These are phyloP conservation scores for Silurus meridionalis DNA, from an alignment of 2,113 vertebrate genomes.

Conservation along the genomic window DNA sequence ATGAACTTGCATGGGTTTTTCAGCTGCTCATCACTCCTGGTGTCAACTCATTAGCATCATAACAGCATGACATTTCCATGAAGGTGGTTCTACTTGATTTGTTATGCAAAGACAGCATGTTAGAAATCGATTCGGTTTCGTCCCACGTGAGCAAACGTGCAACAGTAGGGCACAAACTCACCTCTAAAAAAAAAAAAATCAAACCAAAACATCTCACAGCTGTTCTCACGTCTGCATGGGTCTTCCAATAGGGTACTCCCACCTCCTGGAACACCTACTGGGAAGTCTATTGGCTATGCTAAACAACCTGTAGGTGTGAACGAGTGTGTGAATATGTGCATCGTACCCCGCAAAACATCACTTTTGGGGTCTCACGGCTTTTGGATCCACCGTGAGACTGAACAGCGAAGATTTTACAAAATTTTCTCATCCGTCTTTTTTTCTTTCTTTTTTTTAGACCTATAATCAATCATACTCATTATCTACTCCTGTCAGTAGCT, in stretches of 20 bases:
- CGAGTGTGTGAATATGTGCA: not conserved
- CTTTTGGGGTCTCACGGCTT: not conserved
- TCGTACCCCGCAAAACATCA: not conserved
- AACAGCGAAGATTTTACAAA: not conserved
- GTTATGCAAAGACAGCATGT: not conserved
- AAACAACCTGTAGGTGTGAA: not conserved
- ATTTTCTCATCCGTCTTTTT: not conserved
- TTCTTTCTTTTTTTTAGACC: not conserved
- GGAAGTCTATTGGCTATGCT: not conserved
- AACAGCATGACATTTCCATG: not conserved
- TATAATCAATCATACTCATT: constrained; percentile 38
- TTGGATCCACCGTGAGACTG: not conserved
- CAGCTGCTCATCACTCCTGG: not conserved
- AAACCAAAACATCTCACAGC: not conserved
- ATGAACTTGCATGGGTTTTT: not conserved
- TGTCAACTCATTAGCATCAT: not conserved
- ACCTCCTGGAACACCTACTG: not conserved
- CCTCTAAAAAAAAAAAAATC: no score
- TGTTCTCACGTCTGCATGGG: not conserved
- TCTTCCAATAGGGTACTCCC: not conserved
- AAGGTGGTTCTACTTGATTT: not conserved
- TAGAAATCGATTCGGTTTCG: not conserved
- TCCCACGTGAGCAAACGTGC: not conserved
- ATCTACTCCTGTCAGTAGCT: constrained; percentile 19
- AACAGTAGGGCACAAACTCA: no score